phyloP scores from a whole-genome alignment of 2,797 vertebrate species.

The Crocodylus rhombifer region DNA sequence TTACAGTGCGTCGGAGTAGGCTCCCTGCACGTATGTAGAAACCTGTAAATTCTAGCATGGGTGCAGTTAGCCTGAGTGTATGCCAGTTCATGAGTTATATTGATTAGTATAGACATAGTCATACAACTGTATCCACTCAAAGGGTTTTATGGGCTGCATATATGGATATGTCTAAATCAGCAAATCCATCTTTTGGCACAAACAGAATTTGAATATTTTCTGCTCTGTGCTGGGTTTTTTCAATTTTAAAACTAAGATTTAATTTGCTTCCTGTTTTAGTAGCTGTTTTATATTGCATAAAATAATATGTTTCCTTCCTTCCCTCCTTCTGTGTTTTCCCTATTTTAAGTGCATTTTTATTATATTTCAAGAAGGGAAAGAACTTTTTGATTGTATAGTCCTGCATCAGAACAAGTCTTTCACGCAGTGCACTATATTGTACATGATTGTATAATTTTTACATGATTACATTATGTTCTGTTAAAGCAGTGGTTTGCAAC shows the following conservation, averaged over 20 bases:
- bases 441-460: no score
- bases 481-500: no score
- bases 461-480: no score
- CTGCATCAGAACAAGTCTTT: not conserved
- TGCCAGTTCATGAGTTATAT: not conserved
- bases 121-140: not conserved
- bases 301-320: not conserved
- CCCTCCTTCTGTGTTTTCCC: no score
- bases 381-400: not conserved
- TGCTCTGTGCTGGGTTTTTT: not conserved
- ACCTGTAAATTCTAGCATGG: not conserved
- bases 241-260: not conserved
- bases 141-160: not conserved
- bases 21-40: no score
- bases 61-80: not conserved
- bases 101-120: not conserved
- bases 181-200: not conserved
- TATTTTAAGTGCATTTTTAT: not conserved
- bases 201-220: not conserved
- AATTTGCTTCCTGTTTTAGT: not conserved
- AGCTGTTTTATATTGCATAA: not conserved
- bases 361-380: not conserved
- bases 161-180: not conserved
- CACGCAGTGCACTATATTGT: no score
- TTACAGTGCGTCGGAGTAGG: no score